Base-by-base conservation (phyloP, 2,888 invertebrate genomes). In the Drosophila infuscata region DNA sequence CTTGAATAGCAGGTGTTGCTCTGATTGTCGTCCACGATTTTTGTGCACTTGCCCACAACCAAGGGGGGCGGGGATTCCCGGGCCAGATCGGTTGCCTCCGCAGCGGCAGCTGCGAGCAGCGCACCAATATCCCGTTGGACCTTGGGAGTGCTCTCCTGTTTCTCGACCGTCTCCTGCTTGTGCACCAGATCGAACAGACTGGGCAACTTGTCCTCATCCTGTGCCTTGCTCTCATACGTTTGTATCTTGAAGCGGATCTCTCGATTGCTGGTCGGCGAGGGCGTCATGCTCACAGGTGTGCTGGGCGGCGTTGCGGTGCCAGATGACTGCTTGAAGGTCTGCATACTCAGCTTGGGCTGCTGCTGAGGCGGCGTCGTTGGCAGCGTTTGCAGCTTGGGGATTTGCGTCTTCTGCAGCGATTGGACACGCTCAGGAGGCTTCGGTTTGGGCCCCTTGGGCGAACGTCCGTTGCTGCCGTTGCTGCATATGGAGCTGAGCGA, bases 111-210 rank as follows among this genome's bases (percentile, higher is more conserved):
- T 3, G 88, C 83, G 43, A 87, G 38, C 0, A 89, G 38, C 3
- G 88, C 77, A 0, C 72, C 54, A 0, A 84, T 82, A 32, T 78
- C 89, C 6, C 83, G 67, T 20, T 79, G 81, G 1, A 38, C 32
- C n/a, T 77, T 77, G 0, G 69, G 48, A 0, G 70, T 56, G 0
- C 38, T 43, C 7, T 69, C 92, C 74, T 71, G 88, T 2, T 83
- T 66, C 4, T 81, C 77, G 3, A 94, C 93, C 90, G 96, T 95
- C 4, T 96, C 80, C 48, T 94, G 94, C 90, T 96, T 96, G 12
- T 96, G 95, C 32, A 96, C 95, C 91, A 96, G 95, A 92, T 96
- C 96, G 67, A 96, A 96, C 8, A 96, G 93, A 56, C 96, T 94
- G 17, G 96, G 96, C 74, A 96, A 38, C 58, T 91, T 92, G 25